phyloP scores from a whole-genome alignment of 2,888 invertebrate species.

The Epinotia ramella region DNA sequence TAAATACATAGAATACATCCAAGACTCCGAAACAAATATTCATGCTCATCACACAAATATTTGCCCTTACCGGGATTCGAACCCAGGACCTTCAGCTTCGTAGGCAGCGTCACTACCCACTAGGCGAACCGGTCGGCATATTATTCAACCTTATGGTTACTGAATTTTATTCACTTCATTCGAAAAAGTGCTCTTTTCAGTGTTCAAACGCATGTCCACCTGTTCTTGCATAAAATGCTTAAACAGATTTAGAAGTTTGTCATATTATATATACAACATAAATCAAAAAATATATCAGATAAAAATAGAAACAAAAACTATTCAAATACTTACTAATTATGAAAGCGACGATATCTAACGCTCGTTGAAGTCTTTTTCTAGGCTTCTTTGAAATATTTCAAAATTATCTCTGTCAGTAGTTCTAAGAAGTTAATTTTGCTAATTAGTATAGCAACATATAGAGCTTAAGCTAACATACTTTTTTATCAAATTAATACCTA shows the following conservation, averaged over 20 bases:
- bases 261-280: not conserved
- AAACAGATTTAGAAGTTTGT: no score
- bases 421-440: no score
- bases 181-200: not conserved
- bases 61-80: no score
- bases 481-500: no score
- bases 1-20: no score
- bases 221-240: not conserved
- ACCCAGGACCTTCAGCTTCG: no score
- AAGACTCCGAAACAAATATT: no score
- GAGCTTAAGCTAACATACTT: no score
- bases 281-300: not conserved
- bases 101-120: no score
- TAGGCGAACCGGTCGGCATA: no score
- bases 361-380: slow-evolving; percentile 65
- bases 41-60: no score
- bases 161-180: not conserved
- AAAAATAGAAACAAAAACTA: not conserved
- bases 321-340: not conserved
- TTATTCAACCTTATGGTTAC: not conserved
- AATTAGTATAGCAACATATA: no score
- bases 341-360: slow-evolving; percentile 11
- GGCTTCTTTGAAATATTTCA: slow-evolving; percentile 27
- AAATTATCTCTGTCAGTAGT: not conserved
- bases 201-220: not conserved